Evolutionary conservation across 1,140 invertebrate genomes (phyloP).

Genomic region (Idris sp.): DNA sequence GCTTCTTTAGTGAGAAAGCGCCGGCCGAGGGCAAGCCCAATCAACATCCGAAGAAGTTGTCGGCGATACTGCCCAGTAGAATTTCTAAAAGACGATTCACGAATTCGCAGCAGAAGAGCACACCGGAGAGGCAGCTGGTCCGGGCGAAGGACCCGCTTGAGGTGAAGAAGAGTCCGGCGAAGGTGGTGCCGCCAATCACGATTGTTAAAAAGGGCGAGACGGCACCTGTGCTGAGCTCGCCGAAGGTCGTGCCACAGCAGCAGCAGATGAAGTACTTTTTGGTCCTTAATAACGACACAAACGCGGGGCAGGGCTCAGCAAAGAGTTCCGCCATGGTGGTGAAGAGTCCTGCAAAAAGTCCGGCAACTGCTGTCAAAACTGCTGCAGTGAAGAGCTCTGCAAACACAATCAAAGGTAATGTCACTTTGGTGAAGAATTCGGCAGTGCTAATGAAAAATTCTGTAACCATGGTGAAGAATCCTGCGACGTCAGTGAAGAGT

Average conservation of each 20-base stretch:
- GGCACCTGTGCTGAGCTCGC: conserved; percentile 2
- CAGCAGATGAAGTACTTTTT: conserved; percentile 30
- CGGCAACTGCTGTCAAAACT: too few species aligned
- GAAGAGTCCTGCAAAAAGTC: background rate
- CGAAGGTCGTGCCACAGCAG: conserved; percentile 9
- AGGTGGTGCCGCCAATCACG: conserved; percentile 33
- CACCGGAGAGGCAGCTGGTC: conserved; percentile 15
- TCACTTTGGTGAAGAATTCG: background rate
- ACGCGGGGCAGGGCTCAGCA: conserved; percentile 3
- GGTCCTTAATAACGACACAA: conserved; percentile 39
- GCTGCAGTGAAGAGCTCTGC: too few species aligned
- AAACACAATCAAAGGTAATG: too few species aligned
- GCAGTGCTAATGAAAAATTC: background rate
- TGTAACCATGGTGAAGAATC: background rate
- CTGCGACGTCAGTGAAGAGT: conserved; percentile 1
- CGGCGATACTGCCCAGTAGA: conserved; percentile 44
- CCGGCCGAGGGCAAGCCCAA: conserved; percentile 20
- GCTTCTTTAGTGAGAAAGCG: conserved; percentile 42
- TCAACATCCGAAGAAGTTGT: conserved; percentile 42
- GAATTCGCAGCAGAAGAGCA: conserved; percentile 11
- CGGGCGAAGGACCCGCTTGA: conserved; percentile 7
- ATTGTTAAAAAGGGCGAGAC: conserved; percentile 10
- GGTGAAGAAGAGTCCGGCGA: conserved; percentile 10
- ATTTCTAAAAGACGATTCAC: conserved; percentile 32
- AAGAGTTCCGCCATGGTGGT: background rate